These are phyloP conservation scores for Ichneumoninae sp. DNA, from an alignment of 2,888 invertebrate species.

Conservation along the genomic window DNA sequence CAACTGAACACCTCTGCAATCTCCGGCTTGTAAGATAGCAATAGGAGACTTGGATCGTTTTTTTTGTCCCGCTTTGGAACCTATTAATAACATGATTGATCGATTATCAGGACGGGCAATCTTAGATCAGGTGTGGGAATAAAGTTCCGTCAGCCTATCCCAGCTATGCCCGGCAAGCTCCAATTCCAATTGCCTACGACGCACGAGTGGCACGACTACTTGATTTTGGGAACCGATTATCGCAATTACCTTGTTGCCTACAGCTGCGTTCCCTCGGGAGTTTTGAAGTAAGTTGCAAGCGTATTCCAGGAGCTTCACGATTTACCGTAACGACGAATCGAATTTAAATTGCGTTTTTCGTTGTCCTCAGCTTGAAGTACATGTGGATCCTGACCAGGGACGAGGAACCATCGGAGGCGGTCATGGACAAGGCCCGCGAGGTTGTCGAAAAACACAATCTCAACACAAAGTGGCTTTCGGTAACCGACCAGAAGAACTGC, in stretches of 20 bases:
- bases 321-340: background rate
- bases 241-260: conserved; percentile 87
- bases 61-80: no score
- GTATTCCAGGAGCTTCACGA: conserved; percentile 27
- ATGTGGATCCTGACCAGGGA: conserved; percentile 89
- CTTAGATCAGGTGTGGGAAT: conserved; percentile 86
- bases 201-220: conserved; percentile 87
- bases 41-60: background rate
- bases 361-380: conserved; percentile 80
- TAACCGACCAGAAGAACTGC: background rate
- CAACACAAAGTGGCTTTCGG: background rate
- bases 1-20: background rate
- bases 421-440: conserved; percentile 87
- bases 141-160: conserved; percentile 85
- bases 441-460: conserved; percentile 84
- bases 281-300: conserved; percentile 83
- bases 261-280: conserved; percentile 86
- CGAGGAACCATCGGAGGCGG: conserved; percentile 85
- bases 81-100: background rate
- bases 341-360: background rate
- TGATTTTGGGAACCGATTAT: conserved; percentile 89
- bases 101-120: conserved; percentile 85
- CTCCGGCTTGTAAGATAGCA: background rate
- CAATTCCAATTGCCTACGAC: conserved; percentile 87
- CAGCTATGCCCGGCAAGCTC: conserved; percentile 87